These are phyloP conservation scores for Casuarius casuarius DNA, from an alignment of 2,113 vertebrate species.

Conservation along the genomic window DNA sequence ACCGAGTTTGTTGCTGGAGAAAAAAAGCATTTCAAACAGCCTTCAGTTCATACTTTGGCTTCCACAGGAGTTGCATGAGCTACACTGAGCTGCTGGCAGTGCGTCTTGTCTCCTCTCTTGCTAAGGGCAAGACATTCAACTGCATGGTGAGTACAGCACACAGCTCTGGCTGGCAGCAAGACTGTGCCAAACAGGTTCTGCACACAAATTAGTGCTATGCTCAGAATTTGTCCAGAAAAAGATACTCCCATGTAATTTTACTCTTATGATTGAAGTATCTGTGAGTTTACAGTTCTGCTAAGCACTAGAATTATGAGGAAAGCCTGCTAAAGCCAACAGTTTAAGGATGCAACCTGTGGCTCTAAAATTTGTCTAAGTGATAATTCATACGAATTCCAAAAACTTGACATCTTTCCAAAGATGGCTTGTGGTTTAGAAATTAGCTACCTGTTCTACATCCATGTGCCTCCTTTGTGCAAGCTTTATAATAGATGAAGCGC, in stretches of 20 bases:
- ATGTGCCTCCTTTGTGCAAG: not conserved
- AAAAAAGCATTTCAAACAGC: not conserved
- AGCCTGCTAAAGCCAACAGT: not conserved
- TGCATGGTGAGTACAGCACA: not conserved
- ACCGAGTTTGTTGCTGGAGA: not conserved
- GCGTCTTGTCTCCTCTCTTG: not conserved
- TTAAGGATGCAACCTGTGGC: not conserved
- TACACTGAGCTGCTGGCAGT: accelerated
- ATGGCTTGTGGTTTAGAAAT: not conserved
- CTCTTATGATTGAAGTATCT: not conserved
- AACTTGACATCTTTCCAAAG: not conserved
- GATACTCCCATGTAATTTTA: not conserved
- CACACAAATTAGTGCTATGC: not conserved
- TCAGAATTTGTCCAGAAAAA: not conserved
- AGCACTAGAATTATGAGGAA: not conserved
- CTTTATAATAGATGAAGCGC: not conserved
- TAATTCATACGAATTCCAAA: not conserved
- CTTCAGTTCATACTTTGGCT: not conserved
- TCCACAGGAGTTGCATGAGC: not conserved
- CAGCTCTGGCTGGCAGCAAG: not conserved
- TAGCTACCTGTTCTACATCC: not conserved
- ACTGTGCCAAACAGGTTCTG: not conserved
- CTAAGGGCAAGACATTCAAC: not conserved
- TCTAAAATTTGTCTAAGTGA: not conserved
- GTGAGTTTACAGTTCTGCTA: not conserved